These are phyloP conservation scores for Drosophila kuntzei DNA, from an alignment of 2,888 invertebrate genomes.

Conservation along the genomic window DNA sequence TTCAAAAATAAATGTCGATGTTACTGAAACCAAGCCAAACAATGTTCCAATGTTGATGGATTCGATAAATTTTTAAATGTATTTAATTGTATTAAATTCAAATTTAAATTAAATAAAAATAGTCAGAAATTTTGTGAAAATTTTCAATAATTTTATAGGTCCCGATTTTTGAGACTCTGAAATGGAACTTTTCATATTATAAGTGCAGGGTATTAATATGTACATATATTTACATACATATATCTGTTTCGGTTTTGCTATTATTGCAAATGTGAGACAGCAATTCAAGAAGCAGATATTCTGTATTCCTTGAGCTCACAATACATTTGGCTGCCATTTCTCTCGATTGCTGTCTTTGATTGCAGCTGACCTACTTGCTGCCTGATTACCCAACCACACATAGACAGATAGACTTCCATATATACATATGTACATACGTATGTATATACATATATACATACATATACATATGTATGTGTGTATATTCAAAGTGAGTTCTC, in stretches of 20 bases:
- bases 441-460: conserved; percentile 1
- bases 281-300: conserved; percentile 38
- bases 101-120: no score
- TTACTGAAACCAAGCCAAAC: no score
- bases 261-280: conserved; percentile 30
- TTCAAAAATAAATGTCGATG: no score
- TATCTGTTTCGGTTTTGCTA: conserved; percentile 4
- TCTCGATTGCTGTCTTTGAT: conserved; percentile 74
- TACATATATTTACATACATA: neutral
- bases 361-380: conserved; percentile 78
- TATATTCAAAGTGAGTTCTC: conserved; percentile 16
- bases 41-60: no score
- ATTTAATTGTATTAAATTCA: no score
- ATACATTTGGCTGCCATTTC: conserved; percentile 68
- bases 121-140: no score
- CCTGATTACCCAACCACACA: conserved; percentile 70
- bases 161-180: no score
- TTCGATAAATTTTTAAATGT: no score
- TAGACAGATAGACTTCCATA: conserved; percentile 12
- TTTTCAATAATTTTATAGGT: no score
- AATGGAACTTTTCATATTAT: no score
- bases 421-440: conserved; percentile 8
- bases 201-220: neutral
- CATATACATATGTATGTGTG: neutral
- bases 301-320: conserved; percentile 49